Conservation (phyloP, 2,888 invertebrate genomes). For the Leptinotarsa tumamoca region DNA sequence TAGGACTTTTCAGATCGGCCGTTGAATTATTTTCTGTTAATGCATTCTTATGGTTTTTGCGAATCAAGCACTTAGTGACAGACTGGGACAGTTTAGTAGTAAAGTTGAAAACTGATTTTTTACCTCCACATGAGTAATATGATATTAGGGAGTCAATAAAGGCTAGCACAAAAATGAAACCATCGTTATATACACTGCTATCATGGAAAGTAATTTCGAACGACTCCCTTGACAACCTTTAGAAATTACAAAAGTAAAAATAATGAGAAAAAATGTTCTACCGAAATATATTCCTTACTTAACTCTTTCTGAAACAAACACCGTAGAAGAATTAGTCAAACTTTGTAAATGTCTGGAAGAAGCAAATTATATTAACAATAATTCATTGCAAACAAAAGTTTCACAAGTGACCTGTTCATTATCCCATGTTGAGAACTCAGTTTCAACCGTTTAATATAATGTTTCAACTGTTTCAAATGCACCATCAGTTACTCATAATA, state of each 20-base stretch:
- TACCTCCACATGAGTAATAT: neutral
- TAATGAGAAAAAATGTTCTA: neutral
- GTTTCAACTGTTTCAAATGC: no score
- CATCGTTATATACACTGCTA: neutral
- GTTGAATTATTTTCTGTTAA: no score
- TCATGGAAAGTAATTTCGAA: neutral
- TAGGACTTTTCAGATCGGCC: no score
- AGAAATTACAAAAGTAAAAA: neutral
- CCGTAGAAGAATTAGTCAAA: neutral
- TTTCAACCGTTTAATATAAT: neutral
- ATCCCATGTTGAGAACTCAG: neutral
- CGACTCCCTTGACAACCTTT: neutral
- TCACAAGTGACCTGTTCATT: neutral
- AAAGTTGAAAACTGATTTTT: neutral
- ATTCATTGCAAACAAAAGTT: neutral
- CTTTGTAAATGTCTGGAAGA: neutral
- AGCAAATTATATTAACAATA: neutral
- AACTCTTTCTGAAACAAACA: neutral
- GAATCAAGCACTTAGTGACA: no score
- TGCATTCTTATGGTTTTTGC: no score
- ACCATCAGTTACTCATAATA: no score
- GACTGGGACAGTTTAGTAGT: neutral
- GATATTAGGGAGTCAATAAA: slow-evolving; percentile 5
- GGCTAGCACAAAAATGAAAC: neutral
- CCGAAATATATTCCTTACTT: neutral